Base-by-base conservation (phyloP, 2,797 vertebrate genomes). In the Cyclopterus lumpus region DNA sequence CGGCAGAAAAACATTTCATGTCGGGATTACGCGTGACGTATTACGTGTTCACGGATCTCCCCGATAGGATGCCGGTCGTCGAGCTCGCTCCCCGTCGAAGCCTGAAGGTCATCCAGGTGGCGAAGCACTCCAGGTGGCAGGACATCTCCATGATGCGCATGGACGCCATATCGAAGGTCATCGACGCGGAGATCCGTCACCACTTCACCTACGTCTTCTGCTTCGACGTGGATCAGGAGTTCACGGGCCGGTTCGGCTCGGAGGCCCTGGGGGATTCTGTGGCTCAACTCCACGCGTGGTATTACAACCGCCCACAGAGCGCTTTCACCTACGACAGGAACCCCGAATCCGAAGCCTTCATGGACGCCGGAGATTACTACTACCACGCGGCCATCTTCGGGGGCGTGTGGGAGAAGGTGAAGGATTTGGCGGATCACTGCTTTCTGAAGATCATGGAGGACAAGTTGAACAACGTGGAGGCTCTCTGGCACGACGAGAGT, bases 151-250 rank as follows among this genome's bases (percentile, higher is more conserved):
- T 89, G 83, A 84, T 84, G 81, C 77, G 84, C 8, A 86, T 90
- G 80, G 82, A 81, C 67, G 86, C 66, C 0, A 92, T 95, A 1
- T 87, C 86, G 1, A 91, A 95, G 1, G n/a, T 80, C 79, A 94
- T 95, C 0, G 70, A 90, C 4, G n/a, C 61, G 1, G 87, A 92
- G 32, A 91, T 96, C 32, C 73, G 77, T 14, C 75, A 85, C 3
- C 75, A 67, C 20, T 90, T 87, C 1, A 73, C 62, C 7, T 91
- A 94, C 14, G 80, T 96, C 66, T 95, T 95, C 88, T 95, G 95
- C 75, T 92, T 96, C 57, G 94, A 96, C 0, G 93, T 95, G 58
- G 95, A 95, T 79, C 94, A 95, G 83, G 73, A 87, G 51, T 96
- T 96, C 64, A 81, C 68, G 22, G 90, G 86, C 0, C 83, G 91